Evolutionary conservation across 2,888 invertebrate genomes (phyloP).

Genomic region (Ectemnius continuus): DNA sequence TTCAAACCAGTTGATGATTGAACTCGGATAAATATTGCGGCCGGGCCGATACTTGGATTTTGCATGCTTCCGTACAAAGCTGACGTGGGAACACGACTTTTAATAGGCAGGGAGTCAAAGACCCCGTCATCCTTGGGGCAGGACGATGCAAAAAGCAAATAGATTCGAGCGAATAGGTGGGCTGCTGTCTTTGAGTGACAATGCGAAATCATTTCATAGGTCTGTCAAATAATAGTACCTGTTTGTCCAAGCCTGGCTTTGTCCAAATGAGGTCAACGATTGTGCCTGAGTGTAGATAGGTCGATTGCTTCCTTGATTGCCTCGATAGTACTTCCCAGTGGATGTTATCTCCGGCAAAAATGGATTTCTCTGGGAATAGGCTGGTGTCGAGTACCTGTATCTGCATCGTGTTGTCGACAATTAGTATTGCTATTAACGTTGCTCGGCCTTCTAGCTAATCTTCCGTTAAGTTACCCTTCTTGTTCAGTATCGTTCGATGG

Average conservation of each 20-base stretch:
- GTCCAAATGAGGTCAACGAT: constrained; percentile 38
- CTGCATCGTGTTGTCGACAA: constrained; percentile 35
- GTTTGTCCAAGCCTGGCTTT: constrained; percentile 60
- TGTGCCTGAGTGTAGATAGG: constrained; percentile 41
- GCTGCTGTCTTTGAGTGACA: constrained; percentile 11
- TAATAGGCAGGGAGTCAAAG: not conserved
- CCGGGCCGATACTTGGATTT: not conserved
- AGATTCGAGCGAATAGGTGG: not conserved
- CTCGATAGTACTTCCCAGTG: constrained; percentile 39
- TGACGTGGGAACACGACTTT: not conserved
- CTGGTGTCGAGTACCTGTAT: constrained; percentile 61
- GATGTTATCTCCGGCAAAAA: constrained; percentile 45
- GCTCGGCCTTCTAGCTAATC: constrained; percentile 11
- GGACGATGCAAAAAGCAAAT: not conserved
- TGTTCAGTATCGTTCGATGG: constrained; percentile 63
- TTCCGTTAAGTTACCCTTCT: constrained; percentile 61
- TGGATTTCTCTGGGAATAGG: constrained; percentile 57
- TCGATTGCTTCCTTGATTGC: constrained; percentile 26
- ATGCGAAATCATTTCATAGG: not conserved
- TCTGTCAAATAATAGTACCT: constrained; percentile 56
- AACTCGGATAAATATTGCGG: not conserved
- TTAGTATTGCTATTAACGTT: not conserved
- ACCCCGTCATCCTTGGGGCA: constrained; percentile 2
- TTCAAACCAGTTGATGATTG: not conserved
- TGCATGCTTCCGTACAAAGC: constrained; percentile 2